Conservation (phyloP, 1,140 invertebrate genomes). For the Drosophila eugracilis region DNA sequence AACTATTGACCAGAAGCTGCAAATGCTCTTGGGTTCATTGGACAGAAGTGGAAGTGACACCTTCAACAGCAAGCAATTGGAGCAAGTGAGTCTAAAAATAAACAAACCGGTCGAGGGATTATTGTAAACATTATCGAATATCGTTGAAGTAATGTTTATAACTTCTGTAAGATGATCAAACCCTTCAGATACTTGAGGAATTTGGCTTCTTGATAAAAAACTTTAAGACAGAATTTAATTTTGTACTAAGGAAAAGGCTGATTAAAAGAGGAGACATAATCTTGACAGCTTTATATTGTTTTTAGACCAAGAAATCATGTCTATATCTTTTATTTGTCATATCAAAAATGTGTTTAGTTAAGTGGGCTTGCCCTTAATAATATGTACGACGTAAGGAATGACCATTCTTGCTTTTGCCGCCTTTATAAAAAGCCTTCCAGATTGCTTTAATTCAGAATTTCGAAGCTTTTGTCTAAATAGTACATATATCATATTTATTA, state of each 20-base stretch:
- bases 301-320: no score
- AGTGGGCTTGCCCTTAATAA: no score
- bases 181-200: background rate
- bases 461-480: no score
- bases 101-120: background rate
- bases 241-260: no score
- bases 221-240: no score
- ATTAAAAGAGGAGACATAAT: no score
- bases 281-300: background rate
- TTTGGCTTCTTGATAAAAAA: background rate
- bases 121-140: background rate
- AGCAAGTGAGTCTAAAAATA: conserved; percentile 54
- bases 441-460: no score
- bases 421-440: no score
- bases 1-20: conserved; percentile 71
- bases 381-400: no score
- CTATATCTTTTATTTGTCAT: background rate
- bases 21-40: conserved; percentile 64
- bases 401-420: no score
- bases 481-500: no score
- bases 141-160: background rate
- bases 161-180: background rate
- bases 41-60: conserved; percentile 45
- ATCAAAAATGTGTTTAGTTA: background rate
- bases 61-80: conserved; percentile 72